Base-by-base conservation (phyloP, 2,888 invertebrate genomes). In the Periphyllus acericola region DNA sequence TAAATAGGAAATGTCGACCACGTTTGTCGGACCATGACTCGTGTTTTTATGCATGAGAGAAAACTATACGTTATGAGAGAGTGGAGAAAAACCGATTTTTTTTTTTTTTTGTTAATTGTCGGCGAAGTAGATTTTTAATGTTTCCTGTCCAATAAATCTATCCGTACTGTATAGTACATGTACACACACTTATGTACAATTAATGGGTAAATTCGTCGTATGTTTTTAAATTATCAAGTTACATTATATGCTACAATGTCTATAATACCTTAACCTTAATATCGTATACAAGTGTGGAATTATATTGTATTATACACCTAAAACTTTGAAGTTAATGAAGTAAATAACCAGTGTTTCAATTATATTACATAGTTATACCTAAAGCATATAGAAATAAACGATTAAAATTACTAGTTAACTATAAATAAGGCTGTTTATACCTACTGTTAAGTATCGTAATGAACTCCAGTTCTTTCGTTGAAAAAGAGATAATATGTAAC, bases 1-100 rank as follows among this genome's bases (percentile, higher is more conserved):
- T 81, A 87, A 87, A 87, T 87, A 81, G 87, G 87, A 87, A 81
- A 80, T 46, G 80, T 74, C 34, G 87, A 81, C 87, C 60, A 72
- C 74, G 87, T 74, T 66, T 74, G 81, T 71, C 87, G 87, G 80
- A 87, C 87, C 87, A 74, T 87, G 87, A 87, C 87, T 87, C 75
- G 46, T 87, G 87, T 87, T 87, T 87, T 87, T 87, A 87, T 87
- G 87, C 87, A 87, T 87, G 87, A 87, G 87, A 81, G 80, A 40
- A 83, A 83, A 75, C 75, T 60, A n/a, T n/a, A 86, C 68, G 52
- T 21, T n/a, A 52, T 52, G 85, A n/a, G 72, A 72, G 71, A 52
- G 76, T 36, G 14, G 60, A 40, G 80, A 71, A 72, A 75, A 32
- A 40, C n/a, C 32, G 83, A 66, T 32, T 80, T 72, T 87, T 71